Base-by-base conservation (phyloP, 1,140 invertebrate genomes). In the Lucilia cuprina region DNA sequence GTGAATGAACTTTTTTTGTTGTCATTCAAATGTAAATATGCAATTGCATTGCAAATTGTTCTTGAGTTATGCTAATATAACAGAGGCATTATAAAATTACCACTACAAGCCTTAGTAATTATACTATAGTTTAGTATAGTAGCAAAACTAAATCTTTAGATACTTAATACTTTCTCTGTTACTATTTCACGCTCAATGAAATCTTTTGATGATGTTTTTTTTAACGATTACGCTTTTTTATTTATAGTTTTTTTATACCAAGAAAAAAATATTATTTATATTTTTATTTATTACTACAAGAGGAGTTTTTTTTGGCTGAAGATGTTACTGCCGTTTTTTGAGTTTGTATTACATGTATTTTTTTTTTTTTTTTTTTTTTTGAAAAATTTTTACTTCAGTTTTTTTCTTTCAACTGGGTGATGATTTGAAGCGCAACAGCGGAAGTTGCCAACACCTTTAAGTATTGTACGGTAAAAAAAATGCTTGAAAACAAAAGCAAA, bases 171-270 rank as follows among this genome's bases (percentile, higher is more conserved):
- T 70, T 70, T 70, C 65, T 70, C 65, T 70, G 65, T 70, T 70
- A 70, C 65, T 70, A 21, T 70, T 70, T 70, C 65, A 70, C 65
- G 65, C 65, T 70, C 65, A 70, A 70, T 70, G 65, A 70, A 70
- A 70, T 70, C n/a, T 70, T 70, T 70, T 70, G 65, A 70, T 70
- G 65, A 70, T 70, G 65, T 70, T 60, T 30, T 30, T 30, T 30
- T 60, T 70, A 70, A 70, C 65, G 65, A 70, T 70, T 70, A 70
- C 65, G 65, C 65, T 70, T 70, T 55, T 21, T 70, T 21, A 25
- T 70, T 12, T 70, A 70, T n/a, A 55, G 0, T 12, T 17, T 12
- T 13, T 55, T 55, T 14, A 55, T 55, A 12, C 13, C 4, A 14
- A 41, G 41, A 41, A 41, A 41, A 41, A 41, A 41, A 41, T 30